Evolutionary conservation across 2,888 invertebrate genomes (phyloP).

Genomic region (Liodrosophila aerea): DNA sequence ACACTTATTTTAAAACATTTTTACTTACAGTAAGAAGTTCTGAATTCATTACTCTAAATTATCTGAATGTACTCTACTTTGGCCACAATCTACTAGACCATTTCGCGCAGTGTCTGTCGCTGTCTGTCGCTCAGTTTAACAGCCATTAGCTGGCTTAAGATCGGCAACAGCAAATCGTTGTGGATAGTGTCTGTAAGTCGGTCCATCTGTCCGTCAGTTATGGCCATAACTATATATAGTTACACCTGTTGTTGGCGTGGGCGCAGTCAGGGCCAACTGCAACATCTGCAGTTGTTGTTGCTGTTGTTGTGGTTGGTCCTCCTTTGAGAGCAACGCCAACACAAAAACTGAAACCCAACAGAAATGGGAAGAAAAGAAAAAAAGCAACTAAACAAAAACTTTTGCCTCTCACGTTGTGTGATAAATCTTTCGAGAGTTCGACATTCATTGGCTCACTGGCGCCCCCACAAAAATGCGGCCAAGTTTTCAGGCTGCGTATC

Average conservation of each 20-base stretch:
- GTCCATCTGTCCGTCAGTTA: slow-evolving; percentile 24
- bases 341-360: slow-evolving; percentile 7
- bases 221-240: neutral
- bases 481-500: slow-evolving; percentile 8
- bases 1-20: too few species aligned
- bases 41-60: too few species aligned
- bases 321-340: slow-evolving; percentile 45
- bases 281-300: slow-evolving; percentile 31
- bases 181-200: neutral
- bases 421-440: slow-evolving; percentile 47
- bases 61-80: too few species aligned
- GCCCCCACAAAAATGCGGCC: slow-evolving; percentile 38
- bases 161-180: slow-evolving; percentile 1
- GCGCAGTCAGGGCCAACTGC: slow-evolving; percentile 45
- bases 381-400: slow-evolving; percentile 9
- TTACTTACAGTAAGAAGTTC: too few species aligned
- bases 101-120: too few species aligned
- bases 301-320: slow-evolving; percentile 8
- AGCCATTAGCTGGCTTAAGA: slow-evolving; percentile 6
- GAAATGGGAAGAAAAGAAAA: neutral
- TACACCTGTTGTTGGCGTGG: slow-evolving; percentile 39
- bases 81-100: too few species aligned
- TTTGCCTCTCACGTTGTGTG: slow-evolving; percentile 9
- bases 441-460: slow-evolving; percentile 22
- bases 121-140: neutral